Percentiles rank a stretch among this genome's conserved stretches.
Evolutionary conservation across 2,888 invertebrate species (phyloP).

Genomic region (Psococerastis gibbosa): DNA sequence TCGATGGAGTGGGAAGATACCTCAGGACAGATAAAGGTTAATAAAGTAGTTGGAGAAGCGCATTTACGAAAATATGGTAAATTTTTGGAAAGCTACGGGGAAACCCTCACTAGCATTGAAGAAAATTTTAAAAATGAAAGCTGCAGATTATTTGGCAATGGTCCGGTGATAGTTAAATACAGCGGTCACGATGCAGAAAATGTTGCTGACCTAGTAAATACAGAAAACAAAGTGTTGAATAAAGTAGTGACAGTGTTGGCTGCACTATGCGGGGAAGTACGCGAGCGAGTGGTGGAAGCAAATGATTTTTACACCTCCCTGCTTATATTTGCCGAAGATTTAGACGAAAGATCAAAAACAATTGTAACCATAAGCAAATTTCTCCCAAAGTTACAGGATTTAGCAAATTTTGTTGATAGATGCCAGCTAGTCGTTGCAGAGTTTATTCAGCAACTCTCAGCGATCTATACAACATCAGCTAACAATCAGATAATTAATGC

Average conservation of each 20-base stretch:
- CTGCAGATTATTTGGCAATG: constrained; percentile 13
- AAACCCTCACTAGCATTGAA: constrained; percentile 22
- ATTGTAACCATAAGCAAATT: constrained; percentile 28
- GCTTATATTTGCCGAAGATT: constrained; percentile 47
- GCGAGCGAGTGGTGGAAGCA: constrained; percentile 44
- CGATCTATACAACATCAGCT: constrained; percentile 31
- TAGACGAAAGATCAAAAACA: constrained; percentile 26
- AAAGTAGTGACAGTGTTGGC: constrained; percentile 63
- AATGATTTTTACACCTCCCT: constrained; percentile 37
- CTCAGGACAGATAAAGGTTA: too few species aligned
- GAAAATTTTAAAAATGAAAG: constrained; percentile 20
- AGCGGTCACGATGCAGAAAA: constrained; percentile 41
- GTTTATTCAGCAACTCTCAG: constrained; percentile 54
- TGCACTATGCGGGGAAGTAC: constrained; percentile 58
- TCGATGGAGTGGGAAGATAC: too few species aligned
- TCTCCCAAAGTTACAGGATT: constrained; percentile 30
- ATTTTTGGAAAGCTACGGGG: constrained; percentile 30
- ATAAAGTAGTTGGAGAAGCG: constrained; percentile 32
- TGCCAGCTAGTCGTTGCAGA: constrained; percentile 52
- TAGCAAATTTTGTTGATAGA: constrained; percentile 47
- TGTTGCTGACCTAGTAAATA: constrained; percentile 50
- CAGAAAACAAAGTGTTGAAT: constrained; percentile 64
- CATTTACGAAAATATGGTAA: constrained; percentile 32
- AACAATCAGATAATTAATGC: constrained; percentile 19
- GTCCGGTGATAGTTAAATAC: constrained; percentile 21